A percentile compares a stretch with the other conserved stretches of the same genome.
phyloP scores from a whole-genome alignment of 2,888 invertebrate species.

The Andrena hattorfiana region DNA sequence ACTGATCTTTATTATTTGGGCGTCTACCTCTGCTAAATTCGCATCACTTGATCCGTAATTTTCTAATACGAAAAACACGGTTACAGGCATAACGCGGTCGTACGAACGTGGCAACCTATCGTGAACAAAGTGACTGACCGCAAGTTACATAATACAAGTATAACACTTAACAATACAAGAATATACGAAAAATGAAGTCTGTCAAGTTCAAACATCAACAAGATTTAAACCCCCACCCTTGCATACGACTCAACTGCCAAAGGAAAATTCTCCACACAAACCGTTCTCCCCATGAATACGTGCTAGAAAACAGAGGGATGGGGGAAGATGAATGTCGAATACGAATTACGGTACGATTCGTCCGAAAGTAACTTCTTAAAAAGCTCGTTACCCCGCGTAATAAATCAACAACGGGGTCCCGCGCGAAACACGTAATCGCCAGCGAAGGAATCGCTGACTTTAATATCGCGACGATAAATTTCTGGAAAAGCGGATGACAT shows the following conservation, averaged over 20 bases:
- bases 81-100: no score
- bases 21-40: no score
- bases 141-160: no score
- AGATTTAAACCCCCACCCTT: no score
- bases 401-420: constrained; percentile 23
- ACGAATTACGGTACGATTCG: background rate
- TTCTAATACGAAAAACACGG: no score
- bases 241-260: background rate
- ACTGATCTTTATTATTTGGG: no score
- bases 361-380: background rate
- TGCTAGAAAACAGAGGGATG: background rate
- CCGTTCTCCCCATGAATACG: background rate
- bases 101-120: no score
- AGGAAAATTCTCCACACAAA: background rate
- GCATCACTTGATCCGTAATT: no score
- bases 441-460: constrained; percentile 16
- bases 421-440: constrained; percentile 8
- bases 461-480: constrained; percentile 8
- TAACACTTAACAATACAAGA: no score
- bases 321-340: constrained; percentile 8
- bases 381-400: constrained; percentile 3
- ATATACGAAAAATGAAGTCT: no score
- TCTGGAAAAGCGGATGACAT: constrained; percentile 9
- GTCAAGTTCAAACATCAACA: no score
- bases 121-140: no score